phyloP scores from a whole-genome alignment of 2,888 invertebrate genomes.

The Beris chalybata region DNA sequence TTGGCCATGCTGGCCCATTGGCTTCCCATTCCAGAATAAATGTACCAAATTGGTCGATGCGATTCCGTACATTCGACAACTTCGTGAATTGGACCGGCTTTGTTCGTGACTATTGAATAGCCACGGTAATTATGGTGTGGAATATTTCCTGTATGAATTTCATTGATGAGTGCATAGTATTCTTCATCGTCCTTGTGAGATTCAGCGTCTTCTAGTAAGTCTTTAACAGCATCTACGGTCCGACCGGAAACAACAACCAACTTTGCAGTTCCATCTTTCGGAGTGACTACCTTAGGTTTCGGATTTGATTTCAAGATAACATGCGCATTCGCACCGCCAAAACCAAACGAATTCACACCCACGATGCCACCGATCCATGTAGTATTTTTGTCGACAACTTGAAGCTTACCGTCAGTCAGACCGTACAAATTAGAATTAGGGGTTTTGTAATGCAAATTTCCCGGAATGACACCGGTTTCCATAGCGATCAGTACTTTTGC shows the following conservation, averaged over 20 bases:
- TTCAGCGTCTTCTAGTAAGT: constrained; percentile 66
- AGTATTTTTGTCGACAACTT: constrained; percentile 82
- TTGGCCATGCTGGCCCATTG: constrained; percentile 98
- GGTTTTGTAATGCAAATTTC: constrained; percentile 82
- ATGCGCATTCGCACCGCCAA: constrained; percentile 97
- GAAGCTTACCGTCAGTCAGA: constrained; percentile 84
- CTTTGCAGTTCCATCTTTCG: constrained; percentile 64
- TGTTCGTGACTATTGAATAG: constrained; percentile 70
- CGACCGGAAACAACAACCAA: constrained; percentile 81
- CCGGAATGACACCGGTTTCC: constrained; percentile 87
- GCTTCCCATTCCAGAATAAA: constrained; percentile 98
- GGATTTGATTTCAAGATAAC: constrained; percentile 79
- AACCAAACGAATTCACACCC: constrained; percentile 96
- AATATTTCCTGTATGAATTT: constrained; percentile 70
- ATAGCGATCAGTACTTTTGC: constrained; percentile 92
- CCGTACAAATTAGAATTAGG: constrained; percentile 93
- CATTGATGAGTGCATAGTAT: constrained; percentile 75
- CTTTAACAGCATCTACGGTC: constrained; percentile 75
- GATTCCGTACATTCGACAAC: constrained; percentile 60
- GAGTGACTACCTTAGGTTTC: constrained; percentile 65
- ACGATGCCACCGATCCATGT: constrained; percentile 90
- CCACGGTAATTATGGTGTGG: constrained; percentile 81
- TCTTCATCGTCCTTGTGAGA: constrained; percentile 68
- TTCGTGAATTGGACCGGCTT: constrained; percentile 57
- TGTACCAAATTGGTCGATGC: constrained; percentile 85